Percentiles rank a stretch among this genome's conserved stretches.
Conservation (phyloP, 1,140 invertebrate genomes). For the Mactra quadrangularis region DNA sequence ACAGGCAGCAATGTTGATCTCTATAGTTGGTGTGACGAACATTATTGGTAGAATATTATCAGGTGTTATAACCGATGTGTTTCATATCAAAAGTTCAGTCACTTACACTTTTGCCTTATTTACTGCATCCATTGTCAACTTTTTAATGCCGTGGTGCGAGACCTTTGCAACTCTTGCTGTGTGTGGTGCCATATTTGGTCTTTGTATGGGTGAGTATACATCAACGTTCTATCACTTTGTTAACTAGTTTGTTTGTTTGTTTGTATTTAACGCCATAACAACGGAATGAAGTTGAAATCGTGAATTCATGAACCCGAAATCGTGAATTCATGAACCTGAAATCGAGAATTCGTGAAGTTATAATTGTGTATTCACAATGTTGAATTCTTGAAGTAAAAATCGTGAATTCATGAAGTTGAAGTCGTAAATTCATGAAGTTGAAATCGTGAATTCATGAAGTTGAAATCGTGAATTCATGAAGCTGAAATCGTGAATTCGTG, state of each 20-base stretch:
- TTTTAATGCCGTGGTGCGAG: constrained; percentile 70
- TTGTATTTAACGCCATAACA: no score
- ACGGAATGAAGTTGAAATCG: no score
- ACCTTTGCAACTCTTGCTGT: constrained; percentile 56
- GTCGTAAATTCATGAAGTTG: no score
- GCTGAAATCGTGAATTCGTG: no score
- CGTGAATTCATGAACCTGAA: no score
- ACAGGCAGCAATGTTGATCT: constrained; percentile 73
- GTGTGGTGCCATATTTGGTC: constrained; percentile 71
- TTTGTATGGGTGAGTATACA: constrained; percentile 77
- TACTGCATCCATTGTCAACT: constrained; percentile 67
- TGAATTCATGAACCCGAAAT: no score
- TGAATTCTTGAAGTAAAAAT: no score
- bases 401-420: no score
- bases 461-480: no score
- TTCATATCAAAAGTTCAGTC: constrained; percentile 67
- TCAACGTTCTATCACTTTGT: not conserved
- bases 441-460: no score
- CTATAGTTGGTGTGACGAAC: constrained; percentile 77
- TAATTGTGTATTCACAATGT: not conserved
- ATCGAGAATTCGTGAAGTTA: not conserved
- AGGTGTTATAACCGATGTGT: constrained; percentile 72
- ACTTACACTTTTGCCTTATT: constrained; percentile 71
- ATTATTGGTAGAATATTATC: constrained; percentile 71
- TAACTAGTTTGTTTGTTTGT: not conserved